Percentiles rank a stretch among this genome's conserved stretches.
Evolutionary conservation across 2,888 invertebrate species (phyloP).

Genomic region (Biston betularia): DNA sequence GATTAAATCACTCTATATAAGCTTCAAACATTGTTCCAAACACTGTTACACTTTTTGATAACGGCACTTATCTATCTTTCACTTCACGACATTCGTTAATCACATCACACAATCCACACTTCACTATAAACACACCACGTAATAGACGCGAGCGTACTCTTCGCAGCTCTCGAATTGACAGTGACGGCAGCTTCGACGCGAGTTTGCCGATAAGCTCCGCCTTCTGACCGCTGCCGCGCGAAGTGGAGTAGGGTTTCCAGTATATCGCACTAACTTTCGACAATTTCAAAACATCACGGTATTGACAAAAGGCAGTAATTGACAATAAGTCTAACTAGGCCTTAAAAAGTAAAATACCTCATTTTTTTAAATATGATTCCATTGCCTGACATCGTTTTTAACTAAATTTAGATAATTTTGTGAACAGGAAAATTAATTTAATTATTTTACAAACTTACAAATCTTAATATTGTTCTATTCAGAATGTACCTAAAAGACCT

Average conservation of each 20-base stretch:
- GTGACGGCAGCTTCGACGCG: conserved; percentile 84
- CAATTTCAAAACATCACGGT: background rate
- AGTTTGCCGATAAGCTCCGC: conserved; percentile 86
- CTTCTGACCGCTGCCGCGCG: conserved; percentile 86
- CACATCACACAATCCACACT: conserved; percentile 83
- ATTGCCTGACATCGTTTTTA: background rate
- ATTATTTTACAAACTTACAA: background rate
- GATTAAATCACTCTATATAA: conserved; percentile 74
- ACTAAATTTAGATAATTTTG: background rate
- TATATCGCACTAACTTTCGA: conserved; percentile 32
- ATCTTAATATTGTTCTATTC: too few relatives aligned
- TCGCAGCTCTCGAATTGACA: conserved; percentile 86
- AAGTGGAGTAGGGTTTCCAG: conserved; percentile 81
- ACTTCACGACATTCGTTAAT: conserved; percentile 84
- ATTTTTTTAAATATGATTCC: background rate
- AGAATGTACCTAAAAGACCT: background rate
- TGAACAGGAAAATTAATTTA: background rate
- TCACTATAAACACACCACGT: conserved; percentile 84
- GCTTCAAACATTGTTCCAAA: conserved; percentile 73
- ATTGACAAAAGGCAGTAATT: background rate
- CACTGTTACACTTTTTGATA: conserved; percentile 73
- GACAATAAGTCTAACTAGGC: too few relatives aligned
- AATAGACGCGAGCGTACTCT: conserved; percentile 84
- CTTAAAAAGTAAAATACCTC: background rate
- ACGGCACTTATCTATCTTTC: conserved; percentile 78